phyloP scores from a whole-genome alignment of 2,888 invertebrate species.

The Diploptera punctata region DNA sequence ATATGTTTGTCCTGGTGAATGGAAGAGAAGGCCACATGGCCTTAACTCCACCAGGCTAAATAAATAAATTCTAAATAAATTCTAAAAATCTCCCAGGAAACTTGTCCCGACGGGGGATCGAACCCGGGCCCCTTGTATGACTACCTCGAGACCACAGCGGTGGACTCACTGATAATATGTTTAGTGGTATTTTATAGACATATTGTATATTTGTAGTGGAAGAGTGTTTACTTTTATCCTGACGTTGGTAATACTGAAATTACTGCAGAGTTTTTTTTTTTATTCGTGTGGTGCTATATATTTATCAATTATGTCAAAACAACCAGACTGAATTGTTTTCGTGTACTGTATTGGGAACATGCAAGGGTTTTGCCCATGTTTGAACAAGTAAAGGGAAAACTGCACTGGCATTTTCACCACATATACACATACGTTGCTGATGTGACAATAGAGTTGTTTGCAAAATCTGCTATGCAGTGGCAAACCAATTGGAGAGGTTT shows the following conservation, averaged over 20 bases:
- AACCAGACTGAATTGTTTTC: slow-evolving; percentile 20
- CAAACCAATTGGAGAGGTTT: slow-evolving; percentile 27
- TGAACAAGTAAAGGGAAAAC: slow-evolving; percentile 18
- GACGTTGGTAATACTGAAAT: slow-evolving; percentile 14
- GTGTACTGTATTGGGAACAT: slow-evolving; percentile 20
- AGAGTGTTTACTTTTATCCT: not conserved
- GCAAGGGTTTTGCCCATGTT: slow-evolving; percentile 24
- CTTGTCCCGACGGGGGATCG: too few species aligned
- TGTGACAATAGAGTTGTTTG: slow-evolving; percentile 29
- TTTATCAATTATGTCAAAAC: slow-evolving; percentile 27
- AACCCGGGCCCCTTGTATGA: too few species aligned
- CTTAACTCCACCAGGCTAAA: too few species aligned
- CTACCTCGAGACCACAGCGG: too few species aligned
- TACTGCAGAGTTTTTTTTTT: slow-evolving; percentile 1
- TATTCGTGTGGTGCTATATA: slow-evolving; percentile 1
- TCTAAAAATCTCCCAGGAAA: too few species aligned
- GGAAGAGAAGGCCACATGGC: too few species aligned
- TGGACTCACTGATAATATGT: too few species aligned
- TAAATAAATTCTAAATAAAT: too few species aligned
- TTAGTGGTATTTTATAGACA: too few species aligned
- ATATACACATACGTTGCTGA: slow-evolving; percentile 12
- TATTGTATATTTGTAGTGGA: not conserved
- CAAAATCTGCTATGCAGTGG: slow-evolving; percentile 23
- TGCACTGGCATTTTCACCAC: slow-evolving; percentile 5
- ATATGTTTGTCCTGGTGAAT: too few species aligned